A percentile compares a stretch with the other conserved stretches of the same genome.
These are phyloP conservation scores for Epinotia brunnichana DNA, from an alignment of 2,888 invertebrate species.

Conservation along the genomic window DNA sequence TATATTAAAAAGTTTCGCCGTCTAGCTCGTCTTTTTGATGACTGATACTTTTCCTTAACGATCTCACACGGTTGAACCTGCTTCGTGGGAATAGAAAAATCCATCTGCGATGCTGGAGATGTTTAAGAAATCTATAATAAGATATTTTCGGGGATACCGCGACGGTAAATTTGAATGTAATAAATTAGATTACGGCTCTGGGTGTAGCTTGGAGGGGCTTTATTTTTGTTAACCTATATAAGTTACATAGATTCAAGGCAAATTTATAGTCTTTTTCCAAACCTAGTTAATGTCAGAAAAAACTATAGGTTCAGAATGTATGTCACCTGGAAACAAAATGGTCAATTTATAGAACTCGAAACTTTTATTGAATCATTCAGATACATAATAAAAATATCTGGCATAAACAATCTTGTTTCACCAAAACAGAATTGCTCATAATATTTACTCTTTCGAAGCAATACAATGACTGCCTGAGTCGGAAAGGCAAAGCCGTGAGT, in stretches of 20 bases:
- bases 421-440: constrained; percentile 22
- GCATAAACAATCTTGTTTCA: neutral
- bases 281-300: neutral
- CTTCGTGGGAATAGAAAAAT: constrained; percentile 55
- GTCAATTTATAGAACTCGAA: too few relatives aligned
- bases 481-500: constrained; percentile 49
- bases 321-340: too few relatives aligned
- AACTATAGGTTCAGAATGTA: neutral
- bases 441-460: constrained; percentile 39
- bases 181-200: constrained; percentile 38
- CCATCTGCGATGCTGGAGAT: constrained; percentile 41
- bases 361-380: too few relatives aligned
- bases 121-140: constrained; percentile 53
- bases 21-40: constrained; percentile 62
- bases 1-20: constrained; percentile 74
- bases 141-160: constrained; percentile 49
- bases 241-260: neutral
- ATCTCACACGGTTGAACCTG: constrained; percentile 65
- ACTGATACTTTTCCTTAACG: constrained; percentile 67
- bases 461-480: constrained; percentile 49
- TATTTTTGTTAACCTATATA: constrained; percentile 25
- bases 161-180: constrained; percentile 42
- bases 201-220: constrained; percentile 22
- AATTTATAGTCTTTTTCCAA: neutral
- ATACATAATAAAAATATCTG: too few relatives aligned